phyloP scores from a whole-genome alignment of 1,140 invertebrate species.

The Centruroides vittatus region DNA sequence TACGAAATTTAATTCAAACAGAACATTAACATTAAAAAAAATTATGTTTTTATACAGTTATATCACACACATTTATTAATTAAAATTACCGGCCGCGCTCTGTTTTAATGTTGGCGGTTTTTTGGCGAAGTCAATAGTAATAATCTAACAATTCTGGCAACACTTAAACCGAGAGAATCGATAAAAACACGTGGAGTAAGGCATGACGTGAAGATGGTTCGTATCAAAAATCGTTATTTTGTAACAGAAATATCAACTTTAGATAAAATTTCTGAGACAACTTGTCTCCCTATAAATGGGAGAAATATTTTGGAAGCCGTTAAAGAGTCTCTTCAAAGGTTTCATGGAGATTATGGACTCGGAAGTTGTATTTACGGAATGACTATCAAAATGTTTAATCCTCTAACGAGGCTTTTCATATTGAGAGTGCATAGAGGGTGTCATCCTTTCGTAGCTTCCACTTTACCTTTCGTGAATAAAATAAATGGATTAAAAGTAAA shows the following conservation, averaged over 20 bases:
- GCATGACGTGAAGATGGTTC: conserved; percentile 1
- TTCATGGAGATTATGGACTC: conserved; percentile 9
- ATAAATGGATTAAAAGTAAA: not conserved
- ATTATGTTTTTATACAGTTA: too few relatives aligned
- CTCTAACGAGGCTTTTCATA: conserved; percentile 4
- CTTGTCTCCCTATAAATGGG: conserved; percentile 1
- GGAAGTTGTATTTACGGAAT: conserved; percentile 2
- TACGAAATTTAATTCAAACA: too few relatives aligned
- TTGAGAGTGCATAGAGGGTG: not conserved
- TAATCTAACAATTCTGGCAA: too few relatives aligned
- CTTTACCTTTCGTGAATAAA: conserved; percentile 2
- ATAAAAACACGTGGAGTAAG: too few relatives aligned
- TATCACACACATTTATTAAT: too few relatives aligned
- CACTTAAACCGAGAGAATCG: too few relatives aligned
- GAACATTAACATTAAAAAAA: too few relatives aligned
- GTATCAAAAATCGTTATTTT: conserved; percentile 11
- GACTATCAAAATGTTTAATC: conserved; percentile 8
- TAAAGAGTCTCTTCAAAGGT: not conserved
- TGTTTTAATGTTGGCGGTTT: too few relatives aligned
- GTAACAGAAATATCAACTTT: conserved; percentile 2
- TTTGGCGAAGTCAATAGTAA: too few relatives aligned
- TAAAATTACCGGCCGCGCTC: too few relatives aligned
- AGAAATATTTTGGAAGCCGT: not conserved
- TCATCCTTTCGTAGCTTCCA: not conserved
- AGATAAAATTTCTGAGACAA: not conserved